phyloP scores from a whole-genome alignment of 2,888 invertebrate species.

The Anorthoa munda region DNA sequence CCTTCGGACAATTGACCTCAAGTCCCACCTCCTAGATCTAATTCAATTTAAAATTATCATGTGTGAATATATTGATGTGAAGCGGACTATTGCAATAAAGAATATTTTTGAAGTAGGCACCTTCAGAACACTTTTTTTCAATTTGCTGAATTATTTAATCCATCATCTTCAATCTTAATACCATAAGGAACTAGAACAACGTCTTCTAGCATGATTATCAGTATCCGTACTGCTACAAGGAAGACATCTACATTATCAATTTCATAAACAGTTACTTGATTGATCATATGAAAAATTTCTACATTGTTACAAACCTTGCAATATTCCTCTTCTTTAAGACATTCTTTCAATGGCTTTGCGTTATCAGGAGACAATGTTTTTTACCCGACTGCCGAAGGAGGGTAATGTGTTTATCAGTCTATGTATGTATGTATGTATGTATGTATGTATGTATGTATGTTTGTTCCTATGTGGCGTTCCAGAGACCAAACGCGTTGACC shows the following conservation, averaged over 20 bases:
- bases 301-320: background rate
- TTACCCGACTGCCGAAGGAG: no score
- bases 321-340: background rate
- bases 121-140: no score
- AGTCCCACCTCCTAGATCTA: constrained; percentile 21
- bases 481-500: no score
- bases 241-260: background rate
- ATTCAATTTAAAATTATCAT: constrained; percentile 41
- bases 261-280: constrained; percentile 3
- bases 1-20: constrained; percentile 59
- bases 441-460: no score
- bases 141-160: no score
- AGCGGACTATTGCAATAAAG: background rate
- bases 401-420: no score
- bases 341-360: background rate
- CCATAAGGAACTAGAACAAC: background rate
- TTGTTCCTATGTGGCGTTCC: no score
- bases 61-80: background rate
- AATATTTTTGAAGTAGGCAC: background rate
- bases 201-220: constrained; percentile 6
- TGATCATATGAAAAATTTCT: background rate
- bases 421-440: no score
- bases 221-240: background rate
- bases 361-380: background rate
- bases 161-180: background rate